phyloP scores from a whole-genome alignment of 2,797 vertebrate genomes.

The Myripristis murdjan region DNA sequence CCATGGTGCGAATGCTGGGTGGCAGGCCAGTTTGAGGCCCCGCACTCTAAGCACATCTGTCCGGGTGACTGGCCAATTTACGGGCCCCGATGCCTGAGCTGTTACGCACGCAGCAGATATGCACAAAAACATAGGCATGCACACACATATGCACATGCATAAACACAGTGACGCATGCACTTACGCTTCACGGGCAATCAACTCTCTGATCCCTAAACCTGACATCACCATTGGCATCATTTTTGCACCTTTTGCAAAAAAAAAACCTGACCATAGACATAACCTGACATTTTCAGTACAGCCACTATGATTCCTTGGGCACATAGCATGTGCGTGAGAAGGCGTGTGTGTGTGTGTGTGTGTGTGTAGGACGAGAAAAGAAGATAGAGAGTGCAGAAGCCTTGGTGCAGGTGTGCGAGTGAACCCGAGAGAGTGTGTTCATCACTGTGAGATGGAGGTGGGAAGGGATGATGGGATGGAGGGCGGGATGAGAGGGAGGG shows the following conservation, averaged over 20 bases:
- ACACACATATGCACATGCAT: conserved; percentile 4
- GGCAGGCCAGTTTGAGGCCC: conserved; percentile 60
- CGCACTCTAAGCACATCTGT: conserved; percentile 62
- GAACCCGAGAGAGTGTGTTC: conserved; percentile 37
- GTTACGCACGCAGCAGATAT: conserved; percentile 54
- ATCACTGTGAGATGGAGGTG: conserved; percentile 50
- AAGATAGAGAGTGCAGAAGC: conserved; percentile 4
- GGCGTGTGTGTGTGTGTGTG: not conserved
- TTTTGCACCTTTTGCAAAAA: conserved; percentile 55
- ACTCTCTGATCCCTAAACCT: conserved; percentile 43
- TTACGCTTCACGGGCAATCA: conserved; percentile 58
- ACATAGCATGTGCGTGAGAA: conserved; percentile 37
- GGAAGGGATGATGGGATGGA: conserved; percentile 50
- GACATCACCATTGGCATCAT: conserved; percentile 35
- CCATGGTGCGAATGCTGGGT: conserved; percentile 68
- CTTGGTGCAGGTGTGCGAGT: conserved; percentile 45
- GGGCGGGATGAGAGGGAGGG: too few species aligned
- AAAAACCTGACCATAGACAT: too few species aligned
- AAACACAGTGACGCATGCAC: not conserved
- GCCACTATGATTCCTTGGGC: conserved; percentile 30
- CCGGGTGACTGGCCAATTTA: conserved; percentile 65
- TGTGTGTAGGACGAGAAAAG: not conserved
- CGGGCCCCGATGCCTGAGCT: conserved; percentile 48
- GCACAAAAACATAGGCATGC: not conserved
- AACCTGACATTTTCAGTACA: too few species aligned